Base-by-base conservation (phyloP, 35 echinoderm and acorn worm genomes). In the Hemicentrotus pulcherrimus region DNA sequence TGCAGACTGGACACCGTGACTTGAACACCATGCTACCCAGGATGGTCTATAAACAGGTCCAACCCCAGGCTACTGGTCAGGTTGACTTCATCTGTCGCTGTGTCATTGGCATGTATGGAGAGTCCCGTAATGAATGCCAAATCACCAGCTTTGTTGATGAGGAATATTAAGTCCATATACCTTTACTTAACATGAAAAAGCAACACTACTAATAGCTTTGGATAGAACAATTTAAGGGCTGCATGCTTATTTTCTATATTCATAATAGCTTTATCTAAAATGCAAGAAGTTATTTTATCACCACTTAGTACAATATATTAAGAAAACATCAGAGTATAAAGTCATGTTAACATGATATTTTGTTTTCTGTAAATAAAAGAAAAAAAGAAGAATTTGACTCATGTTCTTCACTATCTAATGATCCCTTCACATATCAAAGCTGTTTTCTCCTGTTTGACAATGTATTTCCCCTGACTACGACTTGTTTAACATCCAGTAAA, bases 41-140 rank as follows among this genome's bases (percentile, higher is more conserved):
- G 55, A 86, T 92, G 33, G 50, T 96, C 46, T 87, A 61, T 46
- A 97, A 96, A 31, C 87, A 97, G 24, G 55, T 95, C 60, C 46
- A 91, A n/a, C 86, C 78, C 46, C 87, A 70, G 16, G 90, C 50
- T 46, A 10, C n/a, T 12, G 97, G 91, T 0, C 70, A 48, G 11
- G 91, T 95, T 35, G 52, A 94, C 59, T 87, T 92, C 32, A 85
- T 61, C 45, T 97, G 97, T 88, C 35, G 71, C 32, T 97, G 97
- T 91, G 46, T 87, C 0, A 95, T 95, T 31, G 92, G 96, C 50
- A 22, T 32, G 24, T 94, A 97, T 48, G 95, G 95, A 86, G 55
- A 94, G n/a, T 32, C 95, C 15, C 85, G 70, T 6, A 28, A 55
- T 22, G 71, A 96, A 52, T 97, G 97, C 85, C 28, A 94, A 32